Base-by-base conservation (phyloP, 2,888 invertebrate species). In the Tetrapedia diversipes region DNA sequence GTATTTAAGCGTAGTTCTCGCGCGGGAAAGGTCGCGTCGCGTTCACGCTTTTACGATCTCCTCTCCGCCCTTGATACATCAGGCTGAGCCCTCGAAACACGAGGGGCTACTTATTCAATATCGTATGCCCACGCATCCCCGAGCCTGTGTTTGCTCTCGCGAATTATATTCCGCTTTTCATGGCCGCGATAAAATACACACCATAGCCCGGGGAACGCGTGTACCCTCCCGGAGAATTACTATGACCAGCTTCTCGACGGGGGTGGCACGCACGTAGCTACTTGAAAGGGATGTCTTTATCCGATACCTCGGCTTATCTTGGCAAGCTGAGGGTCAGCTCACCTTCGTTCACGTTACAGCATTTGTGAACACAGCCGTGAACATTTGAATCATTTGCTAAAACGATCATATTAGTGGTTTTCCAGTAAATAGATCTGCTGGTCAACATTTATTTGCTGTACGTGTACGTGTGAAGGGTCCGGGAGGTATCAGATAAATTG, bases 241-340 rank as follows among this genome's bases (percentile, higher is more conserved):
- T 24, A 45, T 7, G 22, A n/a, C 51, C 14, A 4, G 24, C 34
- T 56, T 11, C 45, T 29, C n/a, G 29, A 2, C 11, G 1, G 7
- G 8, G 16, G 1, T 0, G 60, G 27, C 16, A 32, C 11, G 49
- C 57, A 22, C 32, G 32, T 37, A 34, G 41, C 27, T 34, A 24
- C 49, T 14, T 54, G 63, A 74, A 71, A 70, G 70, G 71, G 61
- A 75, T 53, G 76, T 63, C 76, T 80, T 76, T 76, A 70, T 79
- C 65, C 66, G 66, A 73, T 73, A 53, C 74, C 24, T 19, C 41
- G 37, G 75, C 80, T 80, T 80, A 68, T 79, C 79, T 74, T 41
- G 32, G 43, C 68, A 72, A 80, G 71, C 68, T 63, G 76, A 79
- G 75, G 80, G 76, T 69, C 66, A 57, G 19, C 19, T 16, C 4